Conservation (phyloP, 2,113 vertebrate species). For the Grantiella picta region DNA sequence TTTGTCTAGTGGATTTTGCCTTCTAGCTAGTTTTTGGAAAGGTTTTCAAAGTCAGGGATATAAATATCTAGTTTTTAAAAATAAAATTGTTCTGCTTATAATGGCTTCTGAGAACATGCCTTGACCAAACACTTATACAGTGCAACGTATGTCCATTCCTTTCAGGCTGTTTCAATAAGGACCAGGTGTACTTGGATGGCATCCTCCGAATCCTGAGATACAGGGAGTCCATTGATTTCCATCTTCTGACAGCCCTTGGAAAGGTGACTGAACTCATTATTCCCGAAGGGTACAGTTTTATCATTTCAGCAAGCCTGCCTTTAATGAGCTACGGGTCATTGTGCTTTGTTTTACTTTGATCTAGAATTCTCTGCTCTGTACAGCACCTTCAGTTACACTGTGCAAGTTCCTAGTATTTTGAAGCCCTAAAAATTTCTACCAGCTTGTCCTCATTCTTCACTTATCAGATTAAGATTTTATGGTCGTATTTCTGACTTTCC, state of each 20-base stretch:
- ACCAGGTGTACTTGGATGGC: conserved; percentile 94
- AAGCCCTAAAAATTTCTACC: not conserved
- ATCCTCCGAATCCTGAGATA: conserved; percentile 88
- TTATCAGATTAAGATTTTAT: not conserved
- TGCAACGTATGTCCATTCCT: not conserved
- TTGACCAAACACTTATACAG: not conserved
- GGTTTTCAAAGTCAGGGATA: not conserved
- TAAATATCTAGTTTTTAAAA: not conserved
- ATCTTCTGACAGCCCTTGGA: conserved; percentile 87
- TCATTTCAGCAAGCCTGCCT: not conserved
- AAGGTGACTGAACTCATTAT: conserved; percentile 76
- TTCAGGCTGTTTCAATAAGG: conserved; percentile 94
- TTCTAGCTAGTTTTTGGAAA: not conserved
- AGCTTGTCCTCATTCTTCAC: not conserved
- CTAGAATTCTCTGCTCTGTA: not conserved
- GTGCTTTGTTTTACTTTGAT: not conserved
- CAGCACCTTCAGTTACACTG: not conserved
- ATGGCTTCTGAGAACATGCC: not conserved
- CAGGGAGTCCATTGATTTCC: conserved; percentile 88
- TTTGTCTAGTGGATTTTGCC: not conserved
- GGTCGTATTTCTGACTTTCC: not conserved
- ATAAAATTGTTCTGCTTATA: not conserved
- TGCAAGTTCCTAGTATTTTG: not conserved
- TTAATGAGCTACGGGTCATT: not conserved
- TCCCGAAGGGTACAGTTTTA: not conserved